Percentiles rank a stretch among this genome's conserved stretches.
Evolutionary conservation across 2,113 vertebrate genomes (phyloP).

Genomic region (human): DNA sequence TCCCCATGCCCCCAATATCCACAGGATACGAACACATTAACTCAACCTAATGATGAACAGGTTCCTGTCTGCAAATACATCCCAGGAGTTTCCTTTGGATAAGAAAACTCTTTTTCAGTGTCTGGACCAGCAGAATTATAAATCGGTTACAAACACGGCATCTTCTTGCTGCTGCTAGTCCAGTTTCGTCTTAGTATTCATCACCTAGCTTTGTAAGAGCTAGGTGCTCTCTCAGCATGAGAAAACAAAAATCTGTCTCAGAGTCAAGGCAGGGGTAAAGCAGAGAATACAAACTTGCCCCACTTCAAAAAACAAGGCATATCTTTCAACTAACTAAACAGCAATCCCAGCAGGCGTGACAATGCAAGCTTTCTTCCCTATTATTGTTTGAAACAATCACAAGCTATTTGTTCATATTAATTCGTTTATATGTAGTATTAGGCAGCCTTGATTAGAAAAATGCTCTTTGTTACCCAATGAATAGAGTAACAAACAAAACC

Average conservation of each 20-base stretch:
- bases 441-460: constrained; percentile 72
- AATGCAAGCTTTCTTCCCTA: constrained; percentile 75
- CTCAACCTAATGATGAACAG: not conserved
- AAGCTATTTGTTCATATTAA: constrained; percentile 74
- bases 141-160: not conserved
- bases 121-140: not conserved
- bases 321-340: constrained; percentile 69
- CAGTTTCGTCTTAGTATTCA: not conserved
- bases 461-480: constrained; percentile 74
- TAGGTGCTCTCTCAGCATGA: constrained; percentile 8
- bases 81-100: not conserved
- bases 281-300: constrained; percentile 58
- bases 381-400: constrained; percentile 76
- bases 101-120: constrained; percentile 32
- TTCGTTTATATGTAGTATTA: constrained; percentile 75
- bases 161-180: constrained; percentile 15
- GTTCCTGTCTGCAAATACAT: constrained; percentile 33
- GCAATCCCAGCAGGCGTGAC: constrained; percentile 43
- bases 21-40: not conserved
- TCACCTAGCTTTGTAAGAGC: not conserved
- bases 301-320: constrained; percentile 62
- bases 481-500: constrained; percentile 66
- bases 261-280: constrained; percentile 34
- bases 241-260: constrained; percentile 56
- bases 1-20: not conserved